Evolutionary conservation across 2,888 invertebrate species (phyloP).

Genomic region (Empis livida): DNA sequence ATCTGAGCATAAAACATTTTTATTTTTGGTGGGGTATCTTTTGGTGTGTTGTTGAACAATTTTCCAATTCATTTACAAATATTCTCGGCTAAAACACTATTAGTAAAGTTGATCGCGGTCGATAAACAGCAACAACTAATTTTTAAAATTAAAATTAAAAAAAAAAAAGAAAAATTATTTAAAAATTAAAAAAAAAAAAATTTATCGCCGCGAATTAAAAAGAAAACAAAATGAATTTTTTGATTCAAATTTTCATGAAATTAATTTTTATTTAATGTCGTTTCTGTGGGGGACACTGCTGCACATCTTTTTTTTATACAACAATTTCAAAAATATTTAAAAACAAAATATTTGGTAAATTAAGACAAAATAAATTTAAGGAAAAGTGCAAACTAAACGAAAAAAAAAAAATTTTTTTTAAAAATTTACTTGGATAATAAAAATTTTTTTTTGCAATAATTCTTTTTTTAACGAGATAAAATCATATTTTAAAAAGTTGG

Average conservation of each 20-base stretch:
- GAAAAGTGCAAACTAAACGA: too few species aligned
- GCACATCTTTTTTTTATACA: too few species aligned
- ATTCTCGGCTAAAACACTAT: slow-evolving; percentile 3
- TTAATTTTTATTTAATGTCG: too few species aligned
- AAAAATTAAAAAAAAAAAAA: background rate
- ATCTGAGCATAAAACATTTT: too few species aligned
- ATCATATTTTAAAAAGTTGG: too few species aligned
- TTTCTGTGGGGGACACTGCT: too few species aligned
- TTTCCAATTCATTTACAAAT: background rate
- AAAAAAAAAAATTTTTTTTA: background rate
- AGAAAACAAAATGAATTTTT: background rate
- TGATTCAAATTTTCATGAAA: background rate
- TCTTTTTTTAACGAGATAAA: slow-evolving; percentile 2
- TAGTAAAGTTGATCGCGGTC: slow-evolving; percentile 19
- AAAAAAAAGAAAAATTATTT: background rate
- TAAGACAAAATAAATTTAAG: too few species aligned
- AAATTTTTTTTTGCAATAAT: background rate
- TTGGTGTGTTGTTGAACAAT: background rate
- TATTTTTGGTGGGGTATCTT: too few species aligned
- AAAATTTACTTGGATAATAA: too few species aligned
- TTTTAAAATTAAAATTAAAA: background rate
- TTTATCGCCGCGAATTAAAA: background rate
- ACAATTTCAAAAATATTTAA: too few species aligned
- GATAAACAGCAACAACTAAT: slow-evolving; percentile 9
- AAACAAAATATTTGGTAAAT: too few species aligned